These are phyloP conservation scores for Laothoe populi DNA, from an alignment of 2,888 invertebrate species.

Conservation along the genomic window DNA sequence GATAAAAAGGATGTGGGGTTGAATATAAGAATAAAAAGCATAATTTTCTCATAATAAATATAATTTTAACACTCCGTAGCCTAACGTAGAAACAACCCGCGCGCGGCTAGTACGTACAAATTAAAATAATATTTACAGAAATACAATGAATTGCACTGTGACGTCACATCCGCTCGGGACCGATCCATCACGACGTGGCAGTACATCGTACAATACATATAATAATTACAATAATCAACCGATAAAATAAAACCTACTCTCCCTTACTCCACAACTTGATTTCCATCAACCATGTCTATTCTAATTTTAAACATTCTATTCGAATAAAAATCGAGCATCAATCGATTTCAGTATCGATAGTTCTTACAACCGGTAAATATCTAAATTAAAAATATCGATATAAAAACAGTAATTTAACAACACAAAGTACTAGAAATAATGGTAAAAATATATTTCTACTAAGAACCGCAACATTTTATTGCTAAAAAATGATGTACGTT, in stretches of 20 bases:
- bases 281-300: slow-evolving; percentile 33
- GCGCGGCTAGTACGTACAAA: slow-evolving; percentile 53
- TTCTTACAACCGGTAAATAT: neutral
- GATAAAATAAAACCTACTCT: slow-evolving; percentile 47
- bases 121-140: slow-evolving; percentile 83
- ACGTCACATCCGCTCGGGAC: slow-evolving; percentile 26
- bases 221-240: slow-evolving; percentile 46
- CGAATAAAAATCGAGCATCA: neutral
- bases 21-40: slow-evolving; percentile 31
- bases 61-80: slow-evolving; percentile 76
- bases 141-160: slow-evolving; percentile 56
- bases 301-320: neutral
- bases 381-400: slow-evolving; percentile 36
- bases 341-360: slow-evolving; percentile 21
- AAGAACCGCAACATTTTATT: slow-evolving; percentile 48
- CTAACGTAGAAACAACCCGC: slow-evolving; percentile 63
- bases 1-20: slow-evolving; percentile 11
- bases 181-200: slow-evolving; percentile 42
- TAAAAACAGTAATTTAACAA: slow-evolving; percentile 51
- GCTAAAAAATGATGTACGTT: slow-evolving; percentile 34
- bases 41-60: slow-evolving; percentile 74
- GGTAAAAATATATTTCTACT: slow-evolving; percentile 56
- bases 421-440: slow-evolving; percentile 54
- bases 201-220: slow-evolving; percentile 50
- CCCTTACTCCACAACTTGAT: slow-evolving; percentile 63